Evolutionary conservation across 2,113 vertebrate species (phyloP), one percentile per base, ranked within the genome.

Genomic region (Sardina pilchardus): DNA sequence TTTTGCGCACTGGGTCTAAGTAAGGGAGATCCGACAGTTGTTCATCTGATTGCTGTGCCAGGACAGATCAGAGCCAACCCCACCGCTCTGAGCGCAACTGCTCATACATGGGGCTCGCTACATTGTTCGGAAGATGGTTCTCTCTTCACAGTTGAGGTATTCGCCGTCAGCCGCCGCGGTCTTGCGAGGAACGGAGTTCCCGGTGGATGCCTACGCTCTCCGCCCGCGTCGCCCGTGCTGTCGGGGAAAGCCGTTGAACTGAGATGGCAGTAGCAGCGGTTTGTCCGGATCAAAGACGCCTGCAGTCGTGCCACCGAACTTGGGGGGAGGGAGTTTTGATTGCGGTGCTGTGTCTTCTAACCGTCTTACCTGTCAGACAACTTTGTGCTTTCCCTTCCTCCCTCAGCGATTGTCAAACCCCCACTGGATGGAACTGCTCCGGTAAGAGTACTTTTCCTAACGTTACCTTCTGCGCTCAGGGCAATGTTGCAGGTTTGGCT

Each of bases 391-490:
- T 96, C 94, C 96, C 96, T 92, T 95, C 96, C 92, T 96, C 96
- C 92, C 90, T 96, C 87, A 96, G 95, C 86, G 95, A 96, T 92
- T 96, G 96, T 91, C 96, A 96, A 90, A 96, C 96, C 56, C 95
- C 96, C 87, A 96, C 95, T 89, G 95, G 96, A 88, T 96, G 95
- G 96, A 96, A 96, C 89, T 96, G 96, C 93, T 96, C 96, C 39
- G 95, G 96, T 96, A 93, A 96, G 95, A 88, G 26, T 78, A 36
- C 71, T 78, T 78, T 71, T 36, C 30, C 16, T 34, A 78, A 17
- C 71, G 71, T 78, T 78, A 78, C 26, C 34, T 34, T 34, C 30
- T 16, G 26, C 30, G 26, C 71, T 0, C 71, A 6, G 71, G 71
- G 71, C 71, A 39, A 5, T 59, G 53, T 59, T 19, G 53, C 53